These are phyloP conservation scores for Plutella xylostella DNA, from an alignment of 2,888 invertebrate genomes.

Conservation along the genomic window DNA sequence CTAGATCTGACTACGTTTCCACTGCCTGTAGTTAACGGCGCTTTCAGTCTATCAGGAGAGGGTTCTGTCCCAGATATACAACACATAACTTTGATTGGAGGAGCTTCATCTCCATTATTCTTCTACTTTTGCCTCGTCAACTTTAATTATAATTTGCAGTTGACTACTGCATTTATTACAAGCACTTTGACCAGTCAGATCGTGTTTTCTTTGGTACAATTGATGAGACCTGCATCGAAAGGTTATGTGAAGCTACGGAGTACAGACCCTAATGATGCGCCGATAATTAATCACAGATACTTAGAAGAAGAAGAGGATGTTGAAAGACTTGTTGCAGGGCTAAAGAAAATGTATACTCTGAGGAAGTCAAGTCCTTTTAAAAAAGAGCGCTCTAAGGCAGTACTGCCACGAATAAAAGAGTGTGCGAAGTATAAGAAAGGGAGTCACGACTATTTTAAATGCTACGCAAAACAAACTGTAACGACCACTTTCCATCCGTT, in stretches of 20 bases:
- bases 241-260: slow-evolving; percentile 62
- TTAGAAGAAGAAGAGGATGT: slow-evolving; percentile 58
- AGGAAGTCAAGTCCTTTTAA: slow-evolving; percentile 39
- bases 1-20: slow-evolving; percentile 1
- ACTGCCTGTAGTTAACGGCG: background rate
- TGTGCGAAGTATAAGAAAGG: slow-evolving; percentile 61
- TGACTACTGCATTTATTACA: background rate
- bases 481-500: slow-evolving; percentile 72
- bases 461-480: slow-evolving; percentile 67
- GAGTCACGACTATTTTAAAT: slow-evolving; percentile 73
- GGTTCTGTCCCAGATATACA: slow-evolving; percentile 1
- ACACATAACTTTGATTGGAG: background rate
- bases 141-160: background rate
- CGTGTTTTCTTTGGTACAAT: slow-evolving; percentile 20
- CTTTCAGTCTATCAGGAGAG: background rate
- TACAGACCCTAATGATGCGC: slow-evolving; percentile 56
- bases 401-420: slow-evolving; percentile 45
- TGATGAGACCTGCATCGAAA: slow-evolving; percentile 40
- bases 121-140: background rate
- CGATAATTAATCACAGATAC: slow-evolving; percentile 69
- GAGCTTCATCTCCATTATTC: background rate
- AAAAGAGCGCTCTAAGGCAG: slow-evolving; percentile 29
- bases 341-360: too few relatives aligned
- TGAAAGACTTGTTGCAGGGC: slow-evolving; percentile 34
- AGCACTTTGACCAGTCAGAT: background rate